Evolutionary conservation across 2,888 invertebrate species (phyloP), one percentile per base, ranked within the genome.

Genomic region (Synergus umbraculus): DNA sequence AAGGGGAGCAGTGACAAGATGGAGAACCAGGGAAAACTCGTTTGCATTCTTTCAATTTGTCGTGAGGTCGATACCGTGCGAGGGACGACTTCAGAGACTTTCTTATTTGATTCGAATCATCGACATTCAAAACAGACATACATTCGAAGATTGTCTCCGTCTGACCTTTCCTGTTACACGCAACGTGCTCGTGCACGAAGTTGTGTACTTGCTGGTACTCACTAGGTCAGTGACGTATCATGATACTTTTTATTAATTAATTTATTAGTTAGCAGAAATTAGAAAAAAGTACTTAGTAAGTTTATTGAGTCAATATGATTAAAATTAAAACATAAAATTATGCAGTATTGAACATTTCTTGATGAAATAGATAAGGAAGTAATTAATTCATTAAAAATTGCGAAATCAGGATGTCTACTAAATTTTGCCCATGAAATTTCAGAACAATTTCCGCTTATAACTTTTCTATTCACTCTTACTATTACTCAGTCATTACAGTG

Each of bases 41-140:
- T 81, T 81, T 78, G 81, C 84, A 84, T 84, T 84, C 84, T 82
- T 82, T 73, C 44, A 37, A 54, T 78, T 81, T 76, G 81, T 80
- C 58, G 9, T 63, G 63, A 76, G 69, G 69, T 81, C 64, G 77
- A 7, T 41, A 67, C 8, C 37, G 76, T n/a, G 46, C 73, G 73
- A 73, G n/a, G 73, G 37, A 73, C 54, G 18, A 41, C 73, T 73
- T 15, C 13, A 9, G 49, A 54, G 73, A 73, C 73, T 73, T 73
- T 73, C 73, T 73, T 73, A 73, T 73, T 73, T 29, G 54, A 73
- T 37, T 37, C 73, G n/a, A 54, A 73, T 73, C 54, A 73, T 73
- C 73, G 73, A 73, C 73, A 73, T 73, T 73, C 73, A 54, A 73
- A 54, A 18, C 77, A 60, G 78, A 37, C 46, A 58, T 13, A 49